Evolutionary conservation across 1,140 invertebrate genomes (phyloP).

Genomic region (Piezodorus guildinii): DNA sequence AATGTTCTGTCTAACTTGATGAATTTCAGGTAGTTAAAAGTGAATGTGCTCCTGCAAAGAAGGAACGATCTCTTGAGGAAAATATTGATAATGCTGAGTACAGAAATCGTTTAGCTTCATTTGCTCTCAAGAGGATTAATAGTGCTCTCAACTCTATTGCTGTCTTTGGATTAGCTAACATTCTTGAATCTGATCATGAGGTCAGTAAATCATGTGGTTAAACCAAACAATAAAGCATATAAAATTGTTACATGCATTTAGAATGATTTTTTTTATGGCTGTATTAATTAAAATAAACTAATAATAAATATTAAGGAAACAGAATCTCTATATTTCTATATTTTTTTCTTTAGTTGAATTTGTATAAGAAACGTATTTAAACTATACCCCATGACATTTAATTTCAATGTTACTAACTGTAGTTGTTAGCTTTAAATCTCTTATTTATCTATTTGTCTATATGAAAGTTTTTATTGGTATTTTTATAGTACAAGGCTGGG

Average conservation of each 20-base stretch:
- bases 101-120: constrained; percentile 18
- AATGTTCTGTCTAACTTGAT: too few species aligned
- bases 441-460: too few species aligned
- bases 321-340: too few species aligned
- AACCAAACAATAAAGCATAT: too few species aligned
- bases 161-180: constrained; percentile 12
- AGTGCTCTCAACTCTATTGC: constrained; percentile 20
- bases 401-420: too few species aligned
- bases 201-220: neutral
- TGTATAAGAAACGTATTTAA: too few species aligned
- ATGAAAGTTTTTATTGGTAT: neutral
- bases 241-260: too few species aligned
- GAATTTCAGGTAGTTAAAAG: constrained; percentile 25
- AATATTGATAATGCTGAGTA: constrained; percentile 8
- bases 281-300: too few species aligned
- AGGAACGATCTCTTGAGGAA: neutral
- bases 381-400: too few species aligned
- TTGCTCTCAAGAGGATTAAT: constrained; percentile 17
- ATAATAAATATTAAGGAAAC: too few species aligned
- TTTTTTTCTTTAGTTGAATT: too few species aligned
- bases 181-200: constrained; percentile 22
- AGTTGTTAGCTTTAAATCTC: neutral
- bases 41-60: constrained; percentile 21
- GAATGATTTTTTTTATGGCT: too few species aligned
- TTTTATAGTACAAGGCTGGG: constrained; percentile 20